A percentile compares a stretch with the other conserved stretches of the same genome.
phyloP scores from a whole-genome alignment of 2,888 invertebrate genomes.

The Eupithecia vulgata region DNA sequence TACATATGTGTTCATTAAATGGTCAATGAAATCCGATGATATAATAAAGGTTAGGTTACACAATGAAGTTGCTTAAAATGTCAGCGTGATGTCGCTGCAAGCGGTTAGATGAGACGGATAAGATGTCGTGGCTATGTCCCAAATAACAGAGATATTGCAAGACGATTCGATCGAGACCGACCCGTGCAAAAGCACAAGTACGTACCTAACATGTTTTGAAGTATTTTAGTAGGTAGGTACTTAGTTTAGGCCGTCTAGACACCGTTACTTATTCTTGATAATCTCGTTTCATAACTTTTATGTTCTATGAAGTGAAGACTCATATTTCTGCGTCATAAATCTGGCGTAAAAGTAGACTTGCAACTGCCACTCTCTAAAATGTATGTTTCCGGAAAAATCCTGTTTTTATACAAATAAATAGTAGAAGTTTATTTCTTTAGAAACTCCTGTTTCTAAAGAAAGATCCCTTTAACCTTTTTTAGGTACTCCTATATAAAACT shows the following conservation, averaged over 20 bases:
- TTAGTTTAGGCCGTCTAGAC: slow-evolving; percentile 6
- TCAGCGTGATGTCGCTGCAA: slow-evolving; percentile 52
- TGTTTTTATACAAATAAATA: neutral
- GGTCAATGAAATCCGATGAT: slow-evolving; percentile 43
- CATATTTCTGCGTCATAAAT: neutral
- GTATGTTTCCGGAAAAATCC: neutral
- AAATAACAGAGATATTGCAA: slow-evolving; percentile 43
- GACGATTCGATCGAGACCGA: slow-evolving; percentile 1
- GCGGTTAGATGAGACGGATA: slow-evolving; percentile 52
- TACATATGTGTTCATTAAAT: slow-evolving; percentile 22
- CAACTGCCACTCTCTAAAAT: neutral
- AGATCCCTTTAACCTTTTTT: too few relatives aligned
- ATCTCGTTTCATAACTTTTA: slow-evolving; percentile 10
- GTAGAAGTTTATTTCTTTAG: neutral
- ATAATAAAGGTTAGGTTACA: slow-evolving; percentile 54
- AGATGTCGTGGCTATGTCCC: slow-evolving; percentile 45
- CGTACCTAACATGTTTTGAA: slow-evolving; percentile 9
- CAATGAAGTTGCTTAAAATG: slow-evolving; percentile 54
- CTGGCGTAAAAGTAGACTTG: neutral
- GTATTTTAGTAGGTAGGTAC: neutral
- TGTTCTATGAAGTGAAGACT: neutral
- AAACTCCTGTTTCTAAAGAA: too few relatives aligned
- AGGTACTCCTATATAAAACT: too few relatives aligned
- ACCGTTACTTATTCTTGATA: slow-evolving; percentile 6
- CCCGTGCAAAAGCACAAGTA: slow-evolving; percentile 11